Base-by-base conservation (phyloP, 92 coral and sea anemone genomes). In the Umimayanthus kanabou region DNA sequence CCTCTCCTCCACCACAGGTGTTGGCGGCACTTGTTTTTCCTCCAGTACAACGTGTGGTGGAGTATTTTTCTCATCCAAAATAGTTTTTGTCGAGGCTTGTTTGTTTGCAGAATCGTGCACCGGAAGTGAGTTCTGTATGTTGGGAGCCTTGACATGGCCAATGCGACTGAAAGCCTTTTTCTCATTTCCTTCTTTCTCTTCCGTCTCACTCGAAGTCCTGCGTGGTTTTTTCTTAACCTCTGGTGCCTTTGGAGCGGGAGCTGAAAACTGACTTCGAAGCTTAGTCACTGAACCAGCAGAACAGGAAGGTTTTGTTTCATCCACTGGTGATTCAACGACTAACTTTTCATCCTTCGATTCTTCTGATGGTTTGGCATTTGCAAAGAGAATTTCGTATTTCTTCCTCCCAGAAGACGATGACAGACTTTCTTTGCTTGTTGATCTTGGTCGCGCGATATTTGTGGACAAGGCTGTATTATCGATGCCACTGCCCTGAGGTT, bases 211-310 rank as follows among this genome's bases (percentile, higher is more conserved):
- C 25, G 39, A 47, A 8, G 76, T 47, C 15, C 87, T 69, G 25
- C 73, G 53, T 28, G 87, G 67, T 29, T 70, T 83, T 26, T 22
- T 29, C 43, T 83, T 83, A 29, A 83, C 67, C 18, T 83, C 87
- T 6, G 87, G 87, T 43, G 65, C 67, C 67, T 83, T 69, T 5
- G 42, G 50, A 83, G 7, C 43, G 3, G 87, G 28, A 45, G 77
- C 87, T 25, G 87, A 71, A 70, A 83, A 83, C 65, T 83, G 87
- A 83, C 23, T 42, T 83, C 87, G 87, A 45, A 83, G 79, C 87
- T 70, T 83, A 70, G 45, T 83, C 78, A 83, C 87, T 40, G 87
- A 71, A 70, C 78, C 64, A 50, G 87, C 42, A 47, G 87, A 6
- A 70, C 23, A 83, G 11, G 78, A 70, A n/a, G 79, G 53, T 75